Base-by-base conservation (phyloP, 2,113 vertebrate species). In the Cyprinodon brontotheroides region DNA sequence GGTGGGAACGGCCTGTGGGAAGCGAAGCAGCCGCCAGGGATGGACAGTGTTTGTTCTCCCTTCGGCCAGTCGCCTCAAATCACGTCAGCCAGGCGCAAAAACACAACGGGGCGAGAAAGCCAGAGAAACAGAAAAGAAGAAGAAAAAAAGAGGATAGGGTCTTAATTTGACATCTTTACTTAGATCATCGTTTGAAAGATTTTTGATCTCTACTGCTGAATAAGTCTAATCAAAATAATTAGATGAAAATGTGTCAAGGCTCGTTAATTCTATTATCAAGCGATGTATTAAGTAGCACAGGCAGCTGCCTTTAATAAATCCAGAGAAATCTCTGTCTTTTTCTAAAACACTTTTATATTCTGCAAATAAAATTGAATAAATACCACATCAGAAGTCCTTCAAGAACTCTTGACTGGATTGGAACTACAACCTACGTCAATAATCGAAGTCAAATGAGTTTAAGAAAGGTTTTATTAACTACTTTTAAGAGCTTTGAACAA, bases 1-100 rank as follows among this genome's bases (percentile, higher is more conserved):
- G 22, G 65, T 89, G 85, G 86, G 83, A 86, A 85, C 61, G 65
- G 82, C 65, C 86, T 87, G 89, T 89, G 86, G 87, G 91, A 91
- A 92, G 81, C 78, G 36, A 70, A 40, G 84, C 81, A 85, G 89
- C 88, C 82, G 77, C n/a, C 61, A 85, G 80, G 69, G 88, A 82
- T 48, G 79, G 79, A 67, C 38, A 71, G 59, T 68, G 70, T 91
- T 89, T 91, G 88, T 92, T 89, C 90, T 90, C 82, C 83, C 87
- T 85, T 75, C 74, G 68, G 83, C 78, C 68, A 3, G 82, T 90
- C 84, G 50, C 87, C 80, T 83, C 87, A 45, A 45, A 93, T 93
- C 84, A 86, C 57, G 81, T 91, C 88, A 89, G 78, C 13, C 3
- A 65, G 53, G 68, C 70, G 41, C 75, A 74, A 68, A 79, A 59